These are phyloP conservation scores for Ciconia maguari DNA, from an alignment of 2,113 vertebrate genomes.

Conservation along the genomic window DNA sequence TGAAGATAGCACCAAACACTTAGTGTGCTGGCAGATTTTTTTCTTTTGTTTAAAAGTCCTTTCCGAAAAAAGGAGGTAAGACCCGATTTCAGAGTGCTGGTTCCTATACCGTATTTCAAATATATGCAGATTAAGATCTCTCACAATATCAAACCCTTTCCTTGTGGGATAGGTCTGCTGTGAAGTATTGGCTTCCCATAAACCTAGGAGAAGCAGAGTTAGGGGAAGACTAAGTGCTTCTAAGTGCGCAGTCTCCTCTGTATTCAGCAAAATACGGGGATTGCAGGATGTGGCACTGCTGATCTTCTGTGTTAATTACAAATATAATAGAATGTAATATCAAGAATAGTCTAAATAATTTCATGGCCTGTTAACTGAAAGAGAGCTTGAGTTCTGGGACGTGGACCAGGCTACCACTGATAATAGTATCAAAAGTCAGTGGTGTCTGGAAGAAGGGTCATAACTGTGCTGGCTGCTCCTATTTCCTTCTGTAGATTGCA, in stretches of 20 bases:
- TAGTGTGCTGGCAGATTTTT: neutral
- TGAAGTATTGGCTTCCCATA: neutral
- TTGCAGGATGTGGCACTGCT: neutral
- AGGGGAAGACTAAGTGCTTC: neutral
- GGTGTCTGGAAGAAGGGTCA: slow-evolving; percentile 48
- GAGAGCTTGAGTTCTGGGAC: slow-evolving; percentile 4
- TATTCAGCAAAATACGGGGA: neutral
- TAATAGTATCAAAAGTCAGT: slow-evolving; percentile 10
- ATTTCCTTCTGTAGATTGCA: slow-evolving; percentile 33
- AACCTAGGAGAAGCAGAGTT: neutral
- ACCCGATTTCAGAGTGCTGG: neutral
- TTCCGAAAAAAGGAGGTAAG: neutral
- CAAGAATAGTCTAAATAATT: slow-evolving; percentile 45
- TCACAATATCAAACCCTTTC: neutral
- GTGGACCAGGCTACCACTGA: neutral
- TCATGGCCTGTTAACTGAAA: slow-evolving; percentile 21
- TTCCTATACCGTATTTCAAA: neutral
- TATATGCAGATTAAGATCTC: neutral
- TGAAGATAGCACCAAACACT: neutral
- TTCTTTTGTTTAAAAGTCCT: neutral
- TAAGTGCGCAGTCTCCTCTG: neutral
- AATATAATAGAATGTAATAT: neutral
- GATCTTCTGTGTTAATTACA: slow-evolving; percentile 9
- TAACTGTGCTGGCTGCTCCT: neutral
- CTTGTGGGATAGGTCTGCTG: neutral